Evolutionary conservation across 2,888 invertebrate species (phyloP), one percentile per base, ranked within the genome.

Genomic region (Apoda limacodes): DNA sequence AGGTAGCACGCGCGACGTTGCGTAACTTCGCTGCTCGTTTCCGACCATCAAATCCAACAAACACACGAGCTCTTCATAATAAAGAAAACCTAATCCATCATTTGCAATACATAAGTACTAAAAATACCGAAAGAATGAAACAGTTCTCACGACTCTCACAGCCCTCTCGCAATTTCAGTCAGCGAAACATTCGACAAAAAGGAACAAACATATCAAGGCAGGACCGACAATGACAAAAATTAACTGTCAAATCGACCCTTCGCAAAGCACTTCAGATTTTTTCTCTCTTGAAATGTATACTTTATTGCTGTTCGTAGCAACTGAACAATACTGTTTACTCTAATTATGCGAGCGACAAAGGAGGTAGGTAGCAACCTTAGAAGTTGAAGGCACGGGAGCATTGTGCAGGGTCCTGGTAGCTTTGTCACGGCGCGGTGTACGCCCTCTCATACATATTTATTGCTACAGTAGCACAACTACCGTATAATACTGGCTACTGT

Each of bases 291-390:
- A 64, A 78, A 78, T 70, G 66, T 76, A 78, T 71, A 78, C 78
- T 70, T 67, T 70, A 68, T 60, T 57, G 58, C 55, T 50, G 45
- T 46, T 56, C 42, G 49, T 57, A 56, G 58, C 52, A 53, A 53
- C 48, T 43, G 44, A 43, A 60, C 64, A 59, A 64, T 60, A 58
- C 52, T 55, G 51, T 59, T 60, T 56, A 64, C 50, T 63, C 65
- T 75, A 78, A 78, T 76, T 76, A 78, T 78, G 74, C 72, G 74
- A 64, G 63, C 68, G 50, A 75, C 75, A 75, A 75, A 68, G 54
- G 58, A 59, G 63, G 56, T 57, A 68, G 63, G 56, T 57, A 45
- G 59, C 56, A 61, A 60, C 67, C 70, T 62, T 55, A 63, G 59
- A 57, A 48, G 58, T 55, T 56, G 60, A 59, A 60, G 58, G 52